Evolutionary conservation across 1,140 invertebrate genomes (phyloP).

Genomic region (Platyscapa corneri): DNA sequence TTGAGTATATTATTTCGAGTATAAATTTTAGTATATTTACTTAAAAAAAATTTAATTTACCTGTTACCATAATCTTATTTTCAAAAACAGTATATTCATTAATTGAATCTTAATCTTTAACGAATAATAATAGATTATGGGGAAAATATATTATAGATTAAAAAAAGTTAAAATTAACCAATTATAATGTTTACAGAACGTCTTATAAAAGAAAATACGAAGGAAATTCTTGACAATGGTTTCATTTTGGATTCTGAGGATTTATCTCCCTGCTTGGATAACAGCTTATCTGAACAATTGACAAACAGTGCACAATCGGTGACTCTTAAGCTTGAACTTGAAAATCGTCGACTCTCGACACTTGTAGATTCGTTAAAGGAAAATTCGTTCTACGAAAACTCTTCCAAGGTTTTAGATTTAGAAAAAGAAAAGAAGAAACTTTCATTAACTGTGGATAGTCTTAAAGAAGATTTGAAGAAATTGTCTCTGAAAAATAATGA

Average conservation of each 20-base stretch:
- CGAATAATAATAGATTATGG: neutral
- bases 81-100: neutral
- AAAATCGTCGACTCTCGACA: constrained; percentile 23
- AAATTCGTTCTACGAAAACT: neutral
- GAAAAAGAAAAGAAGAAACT: constrained; percentile 28
- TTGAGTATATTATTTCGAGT: no score
- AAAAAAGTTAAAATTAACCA: neutral
- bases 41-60: no score
- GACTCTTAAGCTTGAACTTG: constrained; percentile 41
- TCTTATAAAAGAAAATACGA: constrained; percentile 9
- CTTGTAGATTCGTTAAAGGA: constrained; percentile 33
- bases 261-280: neutral
- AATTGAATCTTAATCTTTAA: neutral
- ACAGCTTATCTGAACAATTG: constrained; percentile 51
- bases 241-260: neutral
- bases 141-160: neutral
- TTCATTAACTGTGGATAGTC: neutral
- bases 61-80: no score
- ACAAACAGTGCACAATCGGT: constrained; percentile 17
- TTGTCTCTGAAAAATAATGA: neutral
- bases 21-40: no score
- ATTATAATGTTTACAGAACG: constrained; percentile 17
- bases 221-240: constrained; percentile 26
- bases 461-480: neutral
- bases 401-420: neutral